phyloP scores from a whole-genome alignment of 2,888 invertebrate genomes.

The Callyntrura sp. region DNA sequence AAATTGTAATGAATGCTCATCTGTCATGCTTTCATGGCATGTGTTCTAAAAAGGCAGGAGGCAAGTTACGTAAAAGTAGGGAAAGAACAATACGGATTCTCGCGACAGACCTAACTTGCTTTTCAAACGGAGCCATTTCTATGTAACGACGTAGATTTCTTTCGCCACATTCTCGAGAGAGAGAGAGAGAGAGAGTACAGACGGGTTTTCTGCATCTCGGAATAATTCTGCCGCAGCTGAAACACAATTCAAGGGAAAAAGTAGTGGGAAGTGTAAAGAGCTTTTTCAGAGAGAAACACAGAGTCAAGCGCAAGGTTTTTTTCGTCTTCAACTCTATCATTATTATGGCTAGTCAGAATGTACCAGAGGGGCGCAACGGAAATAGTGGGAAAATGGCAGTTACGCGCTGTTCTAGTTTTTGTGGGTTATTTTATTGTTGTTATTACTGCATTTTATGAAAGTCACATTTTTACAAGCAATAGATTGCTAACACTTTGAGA shows the following conservation, averaged over 20 bases:
- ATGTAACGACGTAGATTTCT: neutral
- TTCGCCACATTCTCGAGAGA: neutral
- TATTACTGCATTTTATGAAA: neutral
- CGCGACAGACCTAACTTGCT: neutral
- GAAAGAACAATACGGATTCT: neutral
- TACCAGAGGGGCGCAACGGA: too few relatives aligned
- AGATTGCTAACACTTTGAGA: too few relatives aligned
- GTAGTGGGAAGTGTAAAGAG: too few relatives aligned
- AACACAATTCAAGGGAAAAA: slow-evolving; percentile 6
- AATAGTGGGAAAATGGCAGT: neutral
- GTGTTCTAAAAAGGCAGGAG: slow-evolving; percentile 6
- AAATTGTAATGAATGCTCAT: slow-evolving; percentile 53
- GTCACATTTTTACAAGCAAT: too few relatives aligned
- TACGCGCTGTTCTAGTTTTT: too few relatives aligned
- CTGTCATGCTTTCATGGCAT: slow-evolving; percentile 50
- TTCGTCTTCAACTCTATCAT: neutral
- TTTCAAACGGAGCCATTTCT: neutral
- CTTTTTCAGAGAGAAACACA: too few relatives aligned
- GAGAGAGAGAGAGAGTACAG: neutral
- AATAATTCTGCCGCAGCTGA: too few relatives aligned
- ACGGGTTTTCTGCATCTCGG: too few relatives aligned
- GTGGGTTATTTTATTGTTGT: neutral
- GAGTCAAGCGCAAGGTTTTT: neutral
- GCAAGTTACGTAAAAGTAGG: neutral
- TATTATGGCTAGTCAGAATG: neutral